Percentiles rank a stretch among this genome's conserved stretches.
Evolutionary conservation across 2,797 vertebrate species (phyloP).

Genomic region (Cuculus canorus): DNA sequence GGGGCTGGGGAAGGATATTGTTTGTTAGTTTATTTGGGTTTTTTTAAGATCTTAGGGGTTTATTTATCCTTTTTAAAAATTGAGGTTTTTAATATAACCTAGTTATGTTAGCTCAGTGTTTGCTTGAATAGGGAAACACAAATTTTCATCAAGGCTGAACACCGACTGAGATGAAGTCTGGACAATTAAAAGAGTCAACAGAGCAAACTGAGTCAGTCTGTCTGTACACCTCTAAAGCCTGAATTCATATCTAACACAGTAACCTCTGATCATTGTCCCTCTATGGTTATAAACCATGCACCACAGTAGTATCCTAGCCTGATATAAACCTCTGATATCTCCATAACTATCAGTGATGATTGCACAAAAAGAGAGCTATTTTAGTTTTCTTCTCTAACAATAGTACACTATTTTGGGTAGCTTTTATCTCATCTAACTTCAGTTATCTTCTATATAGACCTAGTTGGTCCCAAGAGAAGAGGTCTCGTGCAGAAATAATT

Average conservation of each 20-base stretch:
- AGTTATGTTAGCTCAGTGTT: background rate
- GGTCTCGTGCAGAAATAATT: background rate
- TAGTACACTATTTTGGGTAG: background rate
- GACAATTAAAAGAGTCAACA: background rate
- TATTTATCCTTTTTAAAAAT: background rate
- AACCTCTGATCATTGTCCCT: background rate
- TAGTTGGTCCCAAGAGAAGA: background rate
- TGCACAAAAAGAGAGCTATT: background rate
- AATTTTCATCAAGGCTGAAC: background rate
- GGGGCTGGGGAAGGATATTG: too few species aligned
- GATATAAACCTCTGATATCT: background rate
- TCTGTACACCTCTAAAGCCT: background rate
- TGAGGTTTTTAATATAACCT: background rate
- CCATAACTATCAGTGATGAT: background rate
- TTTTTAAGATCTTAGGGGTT: background rate
- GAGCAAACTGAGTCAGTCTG: background rate
- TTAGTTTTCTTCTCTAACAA: background rate
- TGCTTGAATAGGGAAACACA: background rate
- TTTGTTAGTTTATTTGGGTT: background rate
- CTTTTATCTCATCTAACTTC: background rate
- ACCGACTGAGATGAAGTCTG: background rate
- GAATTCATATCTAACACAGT: background rate
- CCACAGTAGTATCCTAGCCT: background rate
- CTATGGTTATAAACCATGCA: background rate
- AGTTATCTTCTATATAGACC: background rate